Base-by-base conservation (phyloP, 53 echinoderm and acorn worm genomes). In the Arbacia lixula region DNA sequence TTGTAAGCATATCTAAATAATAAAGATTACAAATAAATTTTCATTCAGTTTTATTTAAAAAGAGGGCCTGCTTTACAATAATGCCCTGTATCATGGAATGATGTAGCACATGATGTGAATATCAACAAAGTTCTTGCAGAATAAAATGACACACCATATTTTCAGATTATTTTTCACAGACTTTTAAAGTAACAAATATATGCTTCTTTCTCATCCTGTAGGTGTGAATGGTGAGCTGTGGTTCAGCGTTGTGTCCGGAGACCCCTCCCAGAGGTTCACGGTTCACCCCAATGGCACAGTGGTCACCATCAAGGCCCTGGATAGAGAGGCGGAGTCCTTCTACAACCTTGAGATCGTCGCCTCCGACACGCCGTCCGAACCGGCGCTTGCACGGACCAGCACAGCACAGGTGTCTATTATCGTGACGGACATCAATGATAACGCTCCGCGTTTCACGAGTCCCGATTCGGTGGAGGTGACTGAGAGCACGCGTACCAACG, bases 391-490 rank as follows among this genome's bases (percentile, higher is more conserved):
- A 35, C 66, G 64, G 33, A 88, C 89, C 51, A 86, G 86, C 68
- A 84, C 84, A 4, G 91, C 89, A 2, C 96, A 95, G 67, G 96
- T 95, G 27, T 88, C 91, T 33, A 86, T 95, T 76, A 91, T 93
- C 43, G 73, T 95, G 8, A 60, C 71, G 11, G 93, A 95, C 72
- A 88, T 95, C 67, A 95, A 95, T 36, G 93, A 93, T 81, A 95
- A 93, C 32, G 89, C 87, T 4, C 96, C 96, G 14, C 82, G 62
- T 53, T 95, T 95, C 85, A 93, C 72, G 17, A 91, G 86, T 10
- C 76, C 78, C 2, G 72, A 87, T 12, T 66, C 68, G 34, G 86
- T 88, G 17, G 63, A 74, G 9, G 85, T 95, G 17, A 21, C 77
- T n/a, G 93, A 95, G 71, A 66, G 91, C 36, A 88, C 91, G 24